A percentile compares a stretch with the other conserved stretches of the same genome.
Evolutionary conservation across 2,888 invertebrate species (phyloP).

Genomic region (Meiosimyza platycephala): DNA sequence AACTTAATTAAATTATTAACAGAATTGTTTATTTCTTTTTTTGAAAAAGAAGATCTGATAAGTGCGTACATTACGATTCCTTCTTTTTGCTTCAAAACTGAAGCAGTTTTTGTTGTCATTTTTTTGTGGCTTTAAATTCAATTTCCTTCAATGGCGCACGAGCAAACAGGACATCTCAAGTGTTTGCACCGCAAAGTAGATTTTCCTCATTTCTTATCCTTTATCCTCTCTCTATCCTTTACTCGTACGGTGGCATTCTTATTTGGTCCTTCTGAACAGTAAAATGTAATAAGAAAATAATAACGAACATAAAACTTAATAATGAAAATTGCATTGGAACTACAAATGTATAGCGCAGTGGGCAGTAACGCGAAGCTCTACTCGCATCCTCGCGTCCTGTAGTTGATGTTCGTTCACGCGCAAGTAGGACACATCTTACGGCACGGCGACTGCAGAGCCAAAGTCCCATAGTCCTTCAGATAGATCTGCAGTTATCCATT

Average conservation of each 20-base stretch:
- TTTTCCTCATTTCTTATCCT: constrained; percentile 1
- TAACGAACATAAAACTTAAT: constrained; percentile 43
- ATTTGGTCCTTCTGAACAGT: constrained; percentile 11
- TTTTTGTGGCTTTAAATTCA: constrained; percentile 33
- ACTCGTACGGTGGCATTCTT: background rate
- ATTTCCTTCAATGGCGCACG: constrained; percentile 27
- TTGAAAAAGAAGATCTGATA: too few relatives aligned
- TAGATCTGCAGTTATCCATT: constrained; percentile 25
- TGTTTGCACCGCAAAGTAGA: constrained; percentile 34
- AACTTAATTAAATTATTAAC: too few relatives aligned
- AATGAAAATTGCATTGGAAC: constrained; percentile 41
- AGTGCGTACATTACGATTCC: background rate
- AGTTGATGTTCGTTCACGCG: constrained; percentile 17
- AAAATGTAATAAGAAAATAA: constrained; percentile 43
- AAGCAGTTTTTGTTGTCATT: too few relatives aligned
- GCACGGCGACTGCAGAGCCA: background rate
- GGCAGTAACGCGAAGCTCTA: background rate
- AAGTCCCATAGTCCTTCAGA: constrained; percentile 32
- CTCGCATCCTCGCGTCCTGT: constrained; percentile 16
- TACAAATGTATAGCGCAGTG: constrained; percentile 9
- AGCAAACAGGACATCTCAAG: constrained; percentile 27
- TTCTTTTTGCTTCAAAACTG: background rate
- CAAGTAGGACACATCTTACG: constrained; percentile 30
- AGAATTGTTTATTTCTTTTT: too few relatives aligned
- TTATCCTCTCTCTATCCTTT: background rate